These are phyloP conservation scores for Prinia subflava DNA, from an alignment of 2,113 vertebrate species.

Conservation along the genomic window DNA sequence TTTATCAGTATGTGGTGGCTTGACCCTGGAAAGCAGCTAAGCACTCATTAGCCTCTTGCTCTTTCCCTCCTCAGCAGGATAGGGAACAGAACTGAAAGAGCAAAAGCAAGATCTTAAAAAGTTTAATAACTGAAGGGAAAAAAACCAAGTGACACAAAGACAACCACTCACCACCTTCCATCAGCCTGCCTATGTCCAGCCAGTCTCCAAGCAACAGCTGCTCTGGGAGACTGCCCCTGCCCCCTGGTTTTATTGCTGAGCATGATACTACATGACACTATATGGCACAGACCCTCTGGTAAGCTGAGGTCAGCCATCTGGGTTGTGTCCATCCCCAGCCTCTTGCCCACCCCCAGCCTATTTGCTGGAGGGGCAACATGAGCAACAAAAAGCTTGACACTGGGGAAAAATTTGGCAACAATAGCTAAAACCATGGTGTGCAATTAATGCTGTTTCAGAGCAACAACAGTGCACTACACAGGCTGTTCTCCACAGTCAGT, in stretches of 20 bases:
- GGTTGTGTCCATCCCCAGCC: not conserved
- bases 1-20: not conserved
- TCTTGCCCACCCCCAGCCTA: not conserved
- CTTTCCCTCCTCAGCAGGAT: not conserved
- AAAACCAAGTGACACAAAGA: not conserved
- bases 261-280: not conserved
- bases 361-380: not conserved
- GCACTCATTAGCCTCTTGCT: fast-evolving
- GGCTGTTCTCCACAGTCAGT: not conserved
- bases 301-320: not conserved
- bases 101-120: not conserved
- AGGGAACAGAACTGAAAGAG: not conserved
- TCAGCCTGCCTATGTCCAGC: fast-evolving
- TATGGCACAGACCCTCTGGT: not conserved
- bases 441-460: not conserved
- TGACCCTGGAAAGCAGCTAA: not conserved
- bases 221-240: not conserved
- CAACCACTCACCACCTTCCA: not conserved
- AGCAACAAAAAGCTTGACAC: not conserved
- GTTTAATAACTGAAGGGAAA: not conserved
- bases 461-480: not conserved
- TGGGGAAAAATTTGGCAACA: not conserved
- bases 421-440: fast-evolving
- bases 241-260: not conserved
- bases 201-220: not conserved